Percentiles rank a stretch among this genome's conserved stretches.
These are phyloP conservation scores for Bothrops jararaca DNA, from an alignment of 2,113 vertebrate species.

Conservation along the genomic window DNA sequence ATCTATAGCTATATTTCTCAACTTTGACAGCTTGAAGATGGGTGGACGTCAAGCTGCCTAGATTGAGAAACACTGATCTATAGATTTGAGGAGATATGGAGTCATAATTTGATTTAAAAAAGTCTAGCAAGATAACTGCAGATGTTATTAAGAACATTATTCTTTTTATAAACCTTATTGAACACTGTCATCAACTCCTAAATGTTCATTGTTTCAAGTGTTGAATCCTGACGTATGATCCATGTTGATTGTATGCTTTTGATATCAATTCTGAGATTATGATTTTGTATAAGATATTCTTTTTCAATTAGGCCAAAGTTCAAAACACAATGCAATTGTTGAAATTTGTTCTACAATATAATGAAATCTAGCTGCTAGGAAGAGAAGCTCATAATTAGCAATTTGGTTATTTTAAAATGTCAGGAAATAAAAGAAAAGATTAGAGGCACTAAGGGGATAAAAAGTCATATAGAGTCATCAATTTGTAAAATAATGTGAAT, in stretches of 20 bases:
- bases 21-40: not conserved
- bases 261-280: not conserved
- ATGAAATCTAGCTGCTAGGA: not conserved
- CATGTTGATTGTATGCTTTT: not conserved
- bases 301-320: not conserved
- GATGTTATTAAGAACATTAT: not conserved
- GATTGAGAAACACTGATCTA: not conserved
- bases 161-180: not conserved
- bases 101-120: not conserved
- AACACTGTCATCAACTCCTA: not conserved
- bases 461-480: not conserved
- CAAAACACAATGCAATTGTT: not conserved
- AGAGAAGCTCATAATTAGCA: conserved; percentile 16
- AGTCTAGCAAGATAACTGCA: not conserved
- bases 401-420: conserved; percentile 31
- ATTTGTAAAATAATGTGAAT: not conserved
- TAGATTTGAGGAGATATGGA: not conserved
- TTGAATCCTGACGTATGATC: not conserved
- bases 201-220: not conserved
- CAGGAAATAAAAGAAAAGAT: conserved; percentile 18
- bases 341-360: not conserved
- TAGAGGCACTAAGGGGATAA: not conserved
- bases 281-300: not conserved
- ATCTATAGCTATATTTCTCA: not conserved
- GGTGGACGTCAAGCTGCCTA: not conserved